phyloP scores from a whole-genome alignment of 2,888 invertebrate genomes.

The Athalia cordata region DNA sequence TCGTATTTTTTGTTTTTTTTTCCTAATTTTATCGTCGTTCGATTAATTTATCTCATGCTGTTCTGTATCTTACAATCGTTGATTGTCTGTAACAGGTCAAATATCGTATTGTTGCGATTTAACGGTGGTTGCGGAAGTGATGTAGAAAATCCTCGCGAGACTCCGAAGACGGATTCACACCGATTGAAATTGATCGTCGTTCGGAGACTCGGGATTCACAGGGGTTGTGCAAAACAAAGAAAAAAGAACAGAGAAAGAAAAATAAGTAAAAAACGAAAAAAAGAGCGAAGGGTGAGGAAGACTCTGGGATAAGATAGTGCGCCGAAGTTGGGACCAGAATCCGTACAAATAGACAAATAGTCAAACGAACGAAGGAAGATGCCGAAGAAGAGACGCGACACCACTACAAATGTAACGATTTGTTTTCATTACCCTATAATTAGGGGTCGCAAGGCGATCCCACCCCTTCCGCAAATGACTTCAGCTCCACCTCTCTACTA shows the following conservation, averaged over 20 bases:
- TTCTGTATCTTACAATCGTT: too few relatives aligned
- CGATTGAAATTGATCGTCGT: constrained; percentile 55
- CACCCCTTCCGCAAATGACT: constrained; percentile 23
- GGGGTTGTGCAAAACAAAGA: neutral
- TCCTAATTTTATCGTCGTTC: neutral
- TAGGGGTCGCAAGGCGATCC: constrained; percentile 55
- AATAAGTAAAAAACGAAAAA: neutral
- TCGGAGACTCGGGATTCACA: constrained; percentile 35
- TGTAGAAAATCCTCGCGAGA: constrained; percentile 49
- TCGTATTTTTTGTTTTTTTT: neutral
- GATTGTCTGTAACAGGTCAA: too few relatives aligned
- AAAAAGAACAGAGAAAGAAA: too few relatives aligned
- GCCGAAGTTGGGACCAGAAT: neutral
- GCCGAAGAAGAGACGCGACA: constrained; percentile 49
- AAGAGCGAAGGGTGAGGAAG: neutral
- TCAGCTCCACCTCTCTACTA: neutral
- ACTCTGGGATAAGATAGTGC: neutral
- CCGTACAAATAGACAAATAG: constrained; percentile 44
- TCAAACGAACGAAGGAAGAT: constrained; percentile 42
- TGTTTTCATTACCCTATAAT: constrained; percentile 68
- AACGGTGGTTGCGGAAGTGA: neutral
- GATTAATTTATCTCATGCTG: neutral
- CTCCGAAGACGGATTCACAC: constrained; percentile 60
- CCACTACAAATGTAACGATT: constrained; percentile 65
- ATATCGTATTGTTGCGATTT: too few relatives aligned